Evolutionary conservation across 2,888 invertebrate genomes (phyloP).

Genomic region (Campopleginae sp.): DNA sequence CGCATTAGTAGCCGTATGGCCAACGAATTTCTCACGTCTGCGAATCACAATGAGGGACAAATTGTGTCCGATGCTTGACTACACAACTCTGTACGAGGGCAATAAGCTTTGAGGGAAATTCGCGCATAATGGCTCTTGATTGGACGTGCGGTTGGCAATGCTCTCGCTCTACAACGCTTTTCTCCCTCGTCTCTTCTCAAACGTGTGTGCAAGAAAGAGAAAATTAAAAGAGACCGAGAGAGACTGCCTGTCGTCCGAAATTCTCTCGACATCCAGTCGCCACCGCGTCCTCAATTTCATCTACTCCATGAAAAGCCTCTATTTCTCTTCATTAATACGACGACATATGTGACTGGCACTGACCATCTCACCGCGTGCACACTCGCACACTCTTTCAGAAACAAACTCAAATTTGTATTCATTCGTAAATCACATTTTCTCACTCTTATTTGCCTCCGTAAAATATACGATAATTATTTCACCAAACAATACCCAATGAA

Average conservation of each 20-base stretch:
- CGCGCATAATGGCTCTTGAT: constrained; percentile 70
- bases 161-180: background rate
- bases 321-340: constrained; percentile 18
- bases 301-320: constrained; percentile 19
- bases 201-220: background rate
- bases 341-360: background rate
- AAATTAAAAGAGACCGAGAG: background rate
- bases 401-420: background rate
- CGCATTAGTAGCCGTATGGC: constrained; percentile 10
- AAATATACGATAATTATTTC: background rate
- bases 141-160: constrained; percentile 59
- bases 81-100: background rate
- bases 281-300: constrained; percentile 32
- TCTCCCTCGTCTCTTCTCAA: constrained; percentile 2
- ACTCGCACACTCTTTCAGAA: constrained; percentile 8
- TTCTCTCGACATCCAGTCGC: constrained; percentile 22
- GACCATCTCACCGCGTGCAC: background rate
- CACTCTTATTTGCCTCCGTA: background rate
- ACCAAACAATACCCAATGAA: background rate
- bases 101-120: constrained; percentile 49
- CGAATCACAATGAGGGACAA: constrained; percentile 64
- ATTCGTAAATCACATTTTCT: background rate
- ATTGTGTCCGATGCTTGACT: constrained; percentile 61
- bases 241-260: background rate
- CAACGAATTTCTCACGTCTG: constrained; percentile 59